Evolutionary conservation across 2,888 invertebrate genomes (phyloP), one percentile per base, ranked within the genome.

Genomic region (Yponomeuta cagnagella): DNA sequence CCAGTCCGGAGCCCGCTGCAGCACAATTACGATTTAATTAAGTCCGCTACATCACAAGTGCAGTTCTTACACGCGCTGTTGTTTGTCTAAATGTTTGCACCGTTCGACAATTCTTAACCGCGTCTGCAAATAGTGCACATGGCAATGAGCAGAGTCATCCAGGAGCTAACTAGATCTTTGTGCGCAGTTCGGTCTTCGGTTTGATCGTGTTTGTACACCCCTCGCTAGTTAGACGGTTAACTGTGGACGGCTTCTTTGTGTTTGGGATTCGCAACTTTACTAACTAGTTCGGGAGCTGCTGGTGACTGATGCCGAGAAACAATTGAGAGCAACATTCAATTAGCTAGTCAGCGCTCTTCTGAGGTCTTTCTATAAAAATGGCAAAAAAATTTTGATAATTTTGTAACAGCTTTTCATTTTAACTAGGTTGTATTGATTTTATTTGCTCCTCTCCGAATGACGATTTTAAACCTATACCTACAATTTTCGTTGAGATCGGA

Each of bases 161-260:
- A 81, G 78, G 82, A 82, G 80, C 86, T 89, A 90, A 90, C 89
- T 87, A 90, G 87, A 91, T 90, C 90, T 88, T 90, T 89, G 88
- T 88, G 81, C 83, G 80, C 80, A 86, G 86, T 88, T 87, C 85
- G 84, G 87, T 84, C 86, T 84, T 84, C 78, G 86, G 87, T 86
- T 82, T 87, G 86, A 88, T 90, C 84, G 85, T 88, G 82, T 89
- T 89, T 89, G 80, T 81, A 76, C 80, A 78, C 76, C 84, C 81
- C 52, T 58, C 82, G 81, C 88, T 89, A 89, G 90, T 90, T 90
- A 88, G 88, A 82, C 83, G 82, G 78, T 79, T 82, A 84, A 86
- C 85, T 86, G 85, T 76, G 83, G 83, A 83, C 82, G 78, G 85
- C 82, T 89, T 91, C 91, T 90, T 92, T 92, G 91, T 90, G 84